Evolutionary conservation across 2,113 vertebrate genomes (phyloP).

Genomic region (Agelaius phoeniceus): DNA sequence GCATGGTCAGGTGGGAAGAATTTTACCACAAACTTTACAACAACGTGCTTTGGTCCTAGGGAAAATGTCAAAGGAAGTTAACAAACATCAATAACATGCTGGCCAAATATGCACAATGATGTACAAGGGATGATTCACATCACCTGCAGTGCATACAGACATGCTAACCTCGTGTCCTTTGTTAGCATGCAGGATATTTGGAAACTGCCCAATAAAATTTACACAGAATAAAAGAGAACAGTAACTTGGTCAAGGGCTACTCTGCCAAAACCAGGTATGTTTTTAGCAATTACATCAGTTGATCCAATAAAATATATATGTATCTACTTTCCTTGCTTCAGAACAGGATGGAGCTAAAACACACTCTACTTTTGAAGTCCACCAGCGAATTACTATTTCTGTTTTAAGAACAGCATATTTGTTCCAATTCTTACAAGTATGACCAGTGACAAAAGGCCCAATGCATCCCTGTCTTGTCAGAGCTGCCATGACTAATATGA

Average conservation of each 20-base stretch:
- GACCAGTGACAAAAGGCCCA: background rate
- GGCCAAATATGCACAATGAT: background rate
- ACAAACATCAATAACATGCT: background rate
- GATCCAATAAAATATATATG: background rate
- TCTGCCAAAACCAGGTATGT: background rate
- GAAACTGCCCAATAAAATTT: background rate
- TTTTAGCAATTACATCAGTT: background rate
- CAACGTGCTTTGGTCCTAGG: slow-evolving; percentile 89
- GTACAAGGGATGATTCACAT: background rate
- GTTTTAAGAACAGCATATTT: background rate
- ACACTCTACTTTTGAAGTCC: background rate
- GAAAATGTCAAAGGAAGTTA: background rate
- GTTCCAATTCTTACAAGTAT: background rate
- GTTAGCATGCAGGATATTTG: background rate
- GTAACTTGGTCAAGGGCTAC: background rate
- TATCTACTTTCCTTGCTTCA: background rate
- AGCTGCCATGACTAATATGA: background rate
- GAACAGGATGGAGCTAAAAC: background rate
- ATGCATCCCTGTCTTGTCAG: background rate
- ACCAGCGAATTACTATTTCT: background rate
- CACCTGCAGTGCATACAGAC: background rate
- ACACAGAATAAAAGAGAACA: background rate
- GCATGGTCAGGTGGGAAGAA: slow-evolving; percentile 96
- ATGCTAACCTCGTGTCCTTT: background rate
- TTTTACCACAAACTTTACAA: slow-evolving; percentile 95